Base-by-base conservation (phyloP, 2,797 vertebrate genomes). In the Schizopygopsis pylzovi region DNA sequence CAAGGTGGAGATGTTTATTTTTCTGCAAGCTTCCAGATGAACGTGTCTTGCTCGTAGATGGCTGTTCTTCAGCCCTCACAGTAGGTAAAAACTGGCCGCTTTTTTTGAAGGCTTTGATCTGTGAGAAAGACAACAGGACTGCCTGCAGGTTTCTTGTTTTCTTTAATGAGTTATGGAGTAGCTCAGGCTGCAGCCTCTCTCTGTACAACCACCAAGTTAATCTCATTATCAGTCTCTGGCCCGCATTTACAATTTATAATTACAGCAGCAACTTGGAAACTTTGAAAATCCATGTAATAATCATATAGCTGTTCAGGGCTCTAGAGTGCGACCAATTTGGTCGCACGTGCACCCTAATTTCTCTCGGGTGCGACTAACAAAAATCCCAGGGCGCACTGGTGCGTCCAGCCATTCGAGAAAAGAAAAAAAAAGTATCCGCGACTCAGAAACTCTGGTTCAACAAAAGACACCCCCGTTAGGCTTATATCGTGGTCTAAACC, bases 161-260 rank as follows among this genome's bases (percentile, higher is more conserved):
- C 45, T 82, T 78, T 85, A 47, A 37, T 72, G 83, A 86, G 63
- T 71, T 65, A 75, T 67, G 61, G 61, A 85, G 76, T 73, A 39
- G 15, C 45, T 16, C 61, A n/a, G 56, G 68, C 45, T 82, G 45
- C n/a, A 81, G 68, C 71, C 59, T 70, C 68, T 86, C 37, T 11
- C 43, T 6, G 67, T 75, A 43, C 67, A 85, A 79, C 41, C 68
- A 63, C 61, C 76, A 84, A 70, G 63, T 45, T 85, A 84, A 86
- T 88, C 84, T 85, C 45, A 82, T 86, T 86, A 80, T 86, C 85
- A 82, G 75, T 71, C 75, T 72, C 75, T 65, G 25, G 28, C 68
- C 80, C 7, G 67, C 33, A 39, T 67, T 86, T 49, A 71, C 65
- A 82, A 54, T 83, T 86, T 72, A 82, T 71, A 82, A 81, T 73